Evolutionary conservation across 1,140 invertebrate genomes (phyloP), one percentile per base, ranked within the genome.

Genomic region (Cyclina sinensis): DNA sequence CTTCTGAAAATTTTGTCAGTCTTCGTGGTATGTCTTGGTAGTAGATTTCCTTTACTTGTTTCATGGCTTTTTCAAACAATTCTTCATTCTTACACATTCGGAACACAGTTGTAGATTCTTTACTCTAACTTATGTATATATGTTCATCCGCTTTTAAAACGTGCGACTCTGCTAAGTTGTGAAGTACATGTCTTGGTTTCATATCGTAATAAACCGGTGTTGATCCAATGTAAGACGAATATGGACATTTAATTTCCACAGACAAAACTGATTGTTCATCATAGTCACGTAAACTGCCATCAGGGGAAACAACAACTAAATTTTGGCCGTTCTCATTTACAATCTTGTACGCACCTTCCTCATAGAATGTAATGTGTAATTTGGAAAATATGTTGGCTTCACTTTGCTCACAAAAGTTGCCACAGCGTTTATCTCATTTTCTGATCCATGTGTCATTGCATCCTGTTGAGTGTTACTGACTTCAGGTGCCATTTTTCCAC

Each of bases 221-320:
- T 16, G 24, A 21, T 9, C 79, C 79, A 18, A 32, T 18, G 30
- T 81, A 81, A 21, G 27, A 35, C 32, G 79, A 18, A 39, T 30
- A 81, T 16, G 79, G 79, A 51, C 79, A 81, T 32, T 81, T 81
- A 5, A 81, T 81, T 62, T 81, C 79, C n/a, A 81, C 54, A 0
- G 79, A 81, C 18, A 81, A 2, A 32, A 24, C 18, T 21, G 12
- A 12, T 1, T 32, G 1, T 16, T 48, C n/a, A 37, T 32, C 35
- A n/a, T 1, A 0, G 7, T 46, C 32, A 27, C 57, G 57, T 30
- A 81, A 9, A 62, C 79, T 57, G 2, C 79, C 54, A 81, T 81
- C 79, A 14, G 79, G 79, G 21, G 57, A 81, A 0, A 81, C 79
- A 35, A 81, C 35, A 24, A 81, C 2, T 0, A 81, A 12, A 37